Base-by-base conservation (phyloP, 2,113 vertebrate species). In the Mixornis gularis region DNA sequence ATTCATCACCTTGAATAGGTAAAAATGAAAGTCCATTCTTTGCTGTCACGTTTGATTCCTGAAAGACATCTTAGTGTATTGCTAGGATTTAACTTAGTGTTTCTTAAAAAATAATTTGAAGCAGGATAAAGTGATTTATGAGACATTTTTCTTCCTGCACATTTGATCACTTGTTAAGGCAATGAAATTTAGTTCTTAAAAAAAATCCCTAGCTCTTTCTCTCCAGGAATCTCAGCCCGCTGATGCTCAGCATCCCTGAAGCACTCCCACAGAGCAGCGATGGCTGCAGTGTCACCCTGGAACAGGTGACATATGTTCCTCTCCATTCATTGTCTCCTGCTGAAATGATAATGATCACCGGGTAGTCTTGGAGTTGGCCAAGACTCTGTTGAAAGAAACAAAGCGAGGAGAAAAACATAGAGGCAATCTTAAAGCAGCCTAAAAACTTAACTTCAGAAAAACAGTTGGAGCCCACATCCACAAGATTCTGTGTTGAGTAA, bases 381-480 rank as follows among this genome's bases (percentile, higher is more conserved):
- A 80, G 63, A 38, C 77, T 89, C 70, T 26, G 17, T 7, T 48
- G 70, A 34, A 72, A 94, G 56, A 34, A 94, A 90, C 3, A 19
- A 72, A 94, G 55, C 49, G 49, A 88, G 74, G 41, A 94, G 17
- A 17, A 51, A 94, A 94, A 68, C 55, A 55, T 6, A 71, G 79
- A 82, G 19, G 27, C 18, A 72, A 7, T 72, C 79, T 70, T 38
- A 81, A 72, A 68, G 52, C 34, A 86, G 59, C 49, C 62, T 53
- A 77, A 90, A 94, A 94, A 77, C 24, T 95, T 94, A 94, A 77
- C 24, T 95, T 94, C 84, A 84, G 96, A 66, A 76, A 76, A 90
- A 77, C 85, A 84, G 73, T 44, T 82, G 90, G 93, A 96, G 85
- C 34, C 64, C 48, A 34, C 17, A 94, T 71, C 78, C 86, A 85